Evolutionary conservation across 2,113 vertebrate genomes (phyloP), one percentile per base, ranked within the genome.

Genomic region (Eclectus roratus): DNA sequence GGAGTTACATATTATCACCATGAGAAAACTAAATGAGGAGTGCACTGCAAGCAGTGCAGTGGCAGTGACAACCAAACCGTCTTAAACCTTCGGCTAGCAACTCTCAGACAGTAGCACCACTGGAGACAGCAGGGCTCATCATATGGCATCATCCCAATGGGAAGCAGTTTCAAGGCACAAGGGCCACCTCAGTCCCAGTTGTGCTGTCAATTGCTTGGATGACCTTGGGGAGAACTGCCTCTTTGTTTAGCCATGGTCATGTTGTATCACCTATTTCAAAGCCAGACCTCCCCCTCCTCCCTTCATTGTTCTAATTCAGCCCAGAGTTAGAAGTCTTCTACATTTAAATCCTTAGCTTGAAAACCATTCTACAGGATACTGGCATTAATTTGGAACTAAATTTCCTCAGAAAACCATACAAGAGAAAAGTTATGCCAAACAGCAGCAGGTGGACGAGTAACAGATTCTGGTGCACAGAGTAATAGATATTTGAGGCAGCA

Each of bases 61-160:
- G 50, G 43, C 53, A 52, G 31, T 1, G 27, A 78, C 43, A 61
- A 17, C 50, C 31, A 11, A 28, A 35, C 56, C 16, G 58, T 31
- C 47, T 28, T 18, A 18, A 71, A 63, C 44, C 53, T 49, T 49
- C 15, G 9, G 6, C 2, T 50, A 35, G 58, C 64, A 73, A 44
- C 53, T 72, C 82, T 13, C 27, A 6, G 39, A 4, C 4, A 11
- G 33, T 2, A 55, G 37, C 37, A 56, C 35, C 35, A 25, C 27
- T 10, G 0, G 56, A 17, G 37, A 7, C 18, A 18, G 13, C 3
- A 1, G 66, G 41, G 35, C 13, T 83, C 68, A 4, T 4, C 28
- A 11, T 0, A 0, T 2, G 31, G 19, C 71, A 47, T 19, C 43
- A 6, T 17, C 46, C 41, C 33, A 9, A 6, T 0, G 9, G 15